phyloP scores from a whole-genome alignment of 2,888 invertebrate species.

The Cephalotes varians region DNA sequence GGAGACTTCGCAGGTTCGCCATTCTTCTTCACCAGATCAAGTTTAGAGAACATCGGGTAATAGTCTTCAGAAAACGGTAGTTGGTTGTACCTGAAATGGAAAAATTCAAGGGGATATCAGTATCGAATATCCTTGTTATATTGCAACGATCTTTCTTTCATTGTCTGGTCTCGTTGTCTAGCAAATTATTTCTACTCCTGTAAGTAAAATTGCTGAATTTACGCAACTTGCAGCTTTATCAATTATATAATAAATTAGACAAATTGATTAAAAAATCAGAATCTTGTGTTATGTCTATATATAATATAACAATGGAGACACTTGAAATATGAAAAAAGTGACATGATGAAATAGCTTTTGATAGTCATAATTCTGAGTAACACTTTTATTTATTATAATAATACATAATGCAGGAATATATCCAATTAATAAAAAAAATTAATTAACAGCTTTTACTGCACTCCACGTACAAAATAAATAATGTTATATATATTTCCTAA shows the following conservation, averaged over 20 bases:
- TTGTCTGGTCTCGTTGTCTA: conserved; percentile 61
- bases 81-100: conserved; percentile 82
- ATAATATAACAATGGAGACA: not conserved
- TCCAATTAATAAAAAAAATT: not conserved
- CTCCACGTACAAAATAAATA: not conserved
- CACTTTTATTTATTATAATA: conserved; percentile 62
- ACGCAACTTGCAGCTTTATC: conserved; percentile 32
- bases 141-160: conserved; percentile 60
- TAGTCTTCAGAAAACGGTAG: conserved; percentile 78
- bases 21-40: conserved; percentile 80
- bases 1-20: conserved; percentile 42
- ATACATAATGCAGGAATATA: conserved; percentile 42
- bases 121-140: conserved; percentile 65
- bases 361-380: conserved; percentile 37
- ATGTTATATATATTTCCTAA: not conserved
- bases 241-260: not conserved
- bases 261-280: conserved; percentile 5
- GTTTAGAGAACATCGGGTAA: conserved; percentile 80
- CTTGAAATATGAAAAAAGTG: conserved; percentile 1
- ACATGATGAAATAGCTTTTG: conserved; percentile 32
- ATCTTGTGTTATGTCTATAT: not conserved
- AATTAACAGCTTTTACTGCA: conserved; percentile 1
- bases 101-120: conserved; percentile 81
- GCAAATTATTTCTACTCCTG: conserved; percentile 65
- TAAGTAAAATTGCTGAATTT: conserved; percentile 48